These are phyloP conservation scores for Nemurella pictetii DNA, from an alignment of 2,888 invertebrate genomes.

Conservation along the genomic window DNA sequence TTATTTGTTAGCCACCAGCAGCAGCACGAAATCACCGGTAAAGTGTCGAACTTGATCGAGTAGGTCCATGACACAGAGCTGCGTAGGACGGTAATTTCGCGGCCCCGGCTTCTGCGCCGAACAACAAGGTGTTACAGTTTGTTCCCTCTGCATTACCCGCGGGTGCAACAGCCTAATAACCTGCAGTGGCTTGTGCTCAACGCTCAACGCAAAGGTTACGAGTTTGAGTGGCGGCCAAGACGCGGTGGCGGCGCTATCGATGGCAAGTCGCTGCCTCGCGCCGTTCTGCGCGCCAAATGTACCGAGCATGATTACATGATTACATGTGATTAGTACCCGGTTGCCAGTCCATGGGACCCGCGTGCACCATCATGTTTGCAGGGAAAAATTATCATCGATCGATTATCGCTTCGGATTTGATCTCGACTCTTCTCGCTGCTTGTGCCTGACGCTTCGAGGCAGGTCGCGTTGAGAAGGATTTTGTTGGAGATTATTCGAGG, in stretches of 20 bases:
- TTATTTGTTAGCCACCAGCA: no score
- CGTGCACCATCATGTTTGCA: neutral
- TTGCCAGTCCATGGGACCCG: neutral
- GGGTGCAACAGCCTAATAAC: slow-evolving; percentile 4
- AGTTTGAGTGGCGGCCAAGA: slow-evolving; percentile 13
- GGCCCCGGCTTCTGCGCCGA: neutral
- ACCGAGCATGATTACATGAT: neutral
- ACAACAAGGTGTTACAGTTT: neutral
- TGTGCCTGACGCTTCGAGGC: no score
- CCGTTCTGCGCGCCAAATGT: neutral
- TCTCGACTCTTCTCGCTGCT: no score
- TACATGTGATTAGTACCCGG: neutral
- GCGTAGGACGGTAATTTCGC: neutral
- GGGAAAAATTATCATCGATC: neutral
- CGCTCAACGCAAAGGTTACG: slow-evolving; percentile 14
- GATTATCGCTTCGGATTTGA: no score
- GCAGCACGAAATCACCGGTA: no score
- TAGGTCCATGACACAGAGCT: no score
- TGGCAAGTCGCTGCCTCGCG: neutral
- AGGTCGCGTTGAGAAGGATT: no score
- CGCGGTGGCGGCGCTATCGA: neutral
- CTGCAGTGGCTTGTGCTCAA: neutral
- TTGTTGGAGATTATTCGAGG: no score
- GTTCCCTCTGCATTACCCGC: neutral
- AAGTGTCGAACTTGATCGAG: no score